These are phyloP conservation scores for Engystomops pustulosus DNA, from an alignment of 2,113 vertebrate species.

Conservation along the genomic window DNA sequence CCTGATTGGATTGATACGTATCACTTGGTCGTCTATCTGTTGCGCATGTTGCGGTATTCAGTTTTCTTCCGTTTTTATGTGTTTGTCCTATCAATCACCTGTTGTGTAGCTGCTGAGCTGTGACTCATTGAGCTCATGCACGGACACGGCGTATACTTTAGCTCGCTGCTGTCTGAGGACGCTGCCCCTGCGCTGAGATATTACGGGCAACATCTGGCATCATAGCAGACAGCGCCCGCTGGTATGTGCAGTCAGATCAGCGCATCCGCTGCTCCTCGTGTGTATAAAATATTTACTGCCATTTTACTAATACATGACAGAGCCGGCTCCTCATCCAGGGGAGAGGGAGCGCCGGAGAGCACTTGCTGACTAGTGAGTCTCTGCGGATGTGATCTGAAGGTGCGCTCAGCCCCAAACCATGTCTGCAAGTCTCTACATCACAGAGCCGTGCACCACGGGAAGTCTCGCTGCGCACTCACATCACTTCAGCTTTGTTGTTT, in stretches of 20 bases:
- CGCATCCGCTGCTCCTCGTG: conserved; percentile 15
- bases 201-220: conserved; percentile 39
- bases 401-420: neutral
- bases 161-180: conserved; percentile 17
- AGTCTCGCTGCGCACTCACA: neutral
- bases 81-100: conserved; percentile 9
- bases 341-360: conserved; percentile 13
- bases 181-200: conserved; percentile 31
- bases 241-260: conserved; percentile 35
- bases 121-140: neutral
- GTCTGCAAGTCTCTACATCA: neutral
- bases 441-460: neutral
- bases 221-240: conserved; percentile 29
- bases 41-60: neutral
- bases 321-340: conserved; percentile 5
- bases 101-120: neutral
- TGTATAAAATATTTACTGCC: conserved; percentile 54
- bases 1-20: too few relatives aligned
- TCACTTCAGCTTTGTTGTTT: neutral
- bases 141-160: neutral
- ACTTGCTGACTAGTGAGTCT: neutral
- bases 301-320: conserved; percentile 59
- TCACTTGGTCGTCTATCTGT: too few relatives aligned
- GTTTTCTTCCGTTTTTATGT: conserved; percentile 1
- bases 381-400: neutral